phyloP scores from a whole-genome alignment of 2,888 invertebrate species.

The Megastigmus dorsalis region DNA sequence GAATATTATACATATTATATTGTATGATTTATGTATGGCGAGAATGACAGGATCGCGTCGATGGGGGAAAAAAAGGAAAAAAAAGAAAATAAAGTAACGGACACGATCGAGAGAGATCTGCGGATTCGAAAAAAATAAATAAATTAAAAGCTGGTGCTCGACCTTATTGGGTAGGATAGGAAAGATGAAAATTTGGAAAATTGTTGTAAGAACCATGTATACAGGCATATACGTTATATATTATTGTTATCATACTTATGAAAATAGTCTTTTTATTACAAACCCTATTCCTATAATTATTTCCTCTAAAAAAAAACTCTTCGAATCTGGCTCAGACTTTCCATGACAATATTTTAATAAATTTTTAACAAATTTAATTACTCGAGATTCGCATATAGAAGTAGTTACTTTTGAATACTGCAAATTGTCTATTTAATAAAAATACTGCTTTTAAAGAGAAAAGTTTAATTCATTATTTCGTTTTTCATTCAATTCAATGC shows the following conservation, averaged over 20 bases:
- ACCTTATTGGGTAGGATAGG: constrained; percentile 60
- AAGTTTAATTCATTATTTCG: too few species aligned
- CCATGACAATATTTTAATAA: not conserved
- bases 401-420: too few species aligned
- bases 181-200: constrained; percentile 61
- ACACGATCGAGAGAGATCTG: constrained; percentile 17
- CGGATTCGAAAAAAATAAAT: constrained; percentile 41
- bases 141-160: constrained; percentile 54
- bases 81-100: not conserved
- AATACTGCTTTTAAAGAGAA: too few species aligned
- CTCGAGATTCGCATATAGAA: too few species aligned
- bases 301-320: too few species aligned
- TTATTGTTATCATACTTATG: constrained; percentile 68
- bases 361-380: not conserved
- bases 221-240: constrained; percentile 64
- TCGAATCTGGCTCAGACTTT: too few species aligned
- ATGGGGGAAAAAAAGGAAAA: constrained; percentile 4
- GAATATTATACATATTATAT: constrained; percentile 46
- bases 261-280: constrained; percentile 55
- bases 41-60: constrained; percentile 17
- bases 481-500: too few species aligned
- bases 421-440: too few species aligned
- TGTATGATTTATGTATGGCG: constrained; percentile 40
- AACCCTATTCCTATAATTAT: too few species aligned
- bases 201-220: constrained; percentile 67